A percentile compares a stretch with the other conserved stretches of the same genome.
These are phyloP conservation scores for Zaprionus capensis DNA, from an alignment of 1,140 invertebrate genomes.

Conservation along the genomic window DNA sequence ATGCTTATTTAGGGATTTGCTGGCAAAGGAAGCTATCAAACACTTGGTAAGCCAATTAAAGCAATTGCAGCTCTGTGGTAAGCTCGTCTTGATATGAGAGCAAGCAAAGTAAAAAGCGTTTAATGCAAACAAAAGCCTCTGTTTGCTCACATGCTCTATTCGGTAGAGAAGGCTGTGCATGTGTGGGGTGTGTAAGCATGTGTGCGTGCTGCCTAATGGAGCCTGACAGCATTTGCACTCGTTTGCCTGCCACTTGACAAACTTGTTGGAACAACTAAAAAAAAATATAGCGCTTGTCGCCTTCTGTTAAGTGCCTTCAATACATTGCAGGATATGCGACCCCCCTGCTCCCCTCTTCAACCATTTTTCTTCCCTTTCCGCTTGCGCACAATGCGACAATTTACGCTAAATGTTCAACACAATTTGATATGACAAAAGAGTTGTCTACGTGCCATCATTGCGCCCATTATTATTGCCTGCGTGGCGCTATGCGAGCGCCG, in stretches of 20 bases:
- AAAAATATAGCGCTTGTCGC: constrained; percentile 11
- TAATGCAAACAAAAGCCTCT: constrained; percentile 32
- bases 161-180: not conserved
- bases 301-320: constrained; percentile 74
- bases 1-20: constrained; percentile 21
- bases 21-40: constrained; percentile 38
- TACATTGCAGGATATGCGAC: constrained; percentile 3
- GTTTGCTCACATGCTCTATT: constrained; percentile 15
- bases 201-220: constrained; percentile 17
- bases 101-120: constrained; percentile 18
- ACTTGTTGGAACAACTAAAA: constrained; percentile 13
- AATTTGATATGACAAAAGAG: constrained; percentile 82
- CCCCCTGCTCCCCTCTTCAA: not conserved
- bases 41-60: constrained; percentile 64
- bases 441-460: constrained; percentile 77
- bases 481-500: constrained; percentile 37
- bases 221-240: constrained; percentile 15
- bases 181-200: not conserved
- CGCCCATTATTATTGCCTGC: constrained; percentile 68
- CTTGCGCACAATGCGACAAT: constrained; percentile 69
- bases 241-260: not conserved
- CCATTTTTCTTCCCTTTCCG: not conserved
- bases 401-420: constrained; percentile 80
- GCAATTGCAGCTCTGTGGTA: constrained; percentile 51
- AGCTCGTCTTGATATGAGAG: constrained; percentile 4